Percentiles rank a stretch among this genome's conserved stretches.
Conservation (phyloP, 2,888 invertebrate genomes). For the Temnothorax unifasciatus region DNA sequence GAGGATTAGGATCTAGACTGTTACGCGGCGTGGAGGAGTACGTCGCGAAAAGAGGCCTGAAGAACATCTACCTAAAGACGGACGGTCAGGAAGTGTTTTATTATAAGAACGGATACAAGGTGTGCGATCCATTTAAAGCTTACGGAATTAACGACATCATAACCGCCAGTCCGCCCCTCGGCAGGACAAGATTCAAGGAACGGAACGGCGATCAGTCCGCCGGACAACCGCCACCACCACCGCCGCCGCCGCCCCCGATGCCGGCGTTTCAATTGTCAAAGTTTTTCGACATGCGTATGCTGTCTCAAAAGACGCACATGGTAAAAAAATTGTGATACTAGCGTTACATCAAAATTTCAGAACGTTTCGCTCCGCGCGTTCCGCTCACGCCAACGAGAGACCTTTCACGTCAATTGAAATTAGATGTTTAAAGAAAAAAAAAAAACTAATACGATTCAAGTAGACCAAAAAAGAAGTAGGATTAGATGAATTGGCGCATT, state of each 20-base stretch:
- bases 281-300: slow-evolving; percentile 71
- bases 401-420: neutral
- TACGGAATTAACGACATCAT: slow-evolving; percentile 87
- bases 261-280: slow-evolving; percentile 77
- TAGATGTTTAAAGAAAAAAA: neutral
- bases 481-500: neutral
- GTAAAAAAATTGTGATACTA: slow-evolving; percentile 78
- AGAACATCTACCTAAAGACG: slow-evolving; percentile 90
- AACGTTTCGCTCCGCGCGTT: neutral
- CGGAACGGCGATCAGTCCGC: slow-evolving; percentile 71
- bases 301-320: slow-evolving; percentile 85
- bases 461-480: neutral
- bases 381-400: neutral
- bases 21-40: slow-evolving; percentile 93
- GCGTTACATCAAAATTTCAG: slow-evolving; percentile 9
- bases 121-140: slow-evolving; percentile 90
- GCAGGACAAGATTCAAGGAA: slow-evolving; percentile 65
- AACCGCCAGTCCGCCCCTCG: slow-evolving; percentile 61
- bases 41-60: slow-evolving; percentile 88
- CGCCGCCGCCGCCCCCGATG: slow-evolving; percentile 86
- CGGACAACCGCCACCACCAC: slow-evolving; percentile 81
- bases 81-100: slow-evolving; percentile 93
- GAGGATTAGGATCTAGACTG: slow-evolving; percentile 92
- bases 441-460: neutral
- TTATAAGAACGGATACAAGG: slow-evolving; percentile 90